A percentile compares a stretch with the other conserved stretches of the same genome.
Conservation (phyloP, 2,888 invertebrate genomes). For the Siphonodentalium dalli region DNA sequence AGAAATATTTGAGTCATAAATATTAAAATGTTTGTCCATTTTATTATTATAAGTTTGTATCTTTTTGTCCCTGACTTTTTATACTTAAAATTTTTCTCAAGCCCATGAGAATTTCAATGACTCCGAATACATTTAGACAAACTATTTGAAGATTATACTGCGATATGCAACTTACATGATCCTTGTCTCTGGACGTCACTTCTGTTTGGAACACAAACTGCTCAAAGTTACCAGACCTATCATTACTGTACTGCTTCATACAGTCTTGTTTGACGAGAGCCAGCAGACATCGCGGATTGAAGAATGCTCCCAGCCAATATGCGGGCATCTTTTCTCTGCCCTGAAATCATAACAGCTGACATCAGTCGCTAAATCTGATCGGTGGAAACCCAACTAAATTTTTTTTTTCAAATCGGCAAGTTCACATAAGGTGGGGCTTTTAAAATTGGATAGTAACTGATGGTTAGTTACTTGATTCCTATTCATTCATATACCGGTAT, state of each 20-base stretch:
- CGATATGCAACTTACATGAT: slow-evolving; percentile 55
- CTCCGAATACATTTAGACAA: not conserved
- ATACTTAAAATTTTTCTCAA: not conserved
- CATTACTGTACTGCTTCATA: slow-evolving; percentile 47
- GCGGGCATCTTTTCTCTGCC: slow-evolving; percentile 65
- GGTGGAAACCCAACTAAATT: too few species aligned
- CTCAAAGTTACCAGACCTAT: slow-evolving; percentile 60
- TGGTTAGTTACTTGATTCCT: too few species aligned
- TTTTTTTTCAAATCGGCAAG: too few species aligned
- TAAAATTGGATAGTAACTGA: too few species aligned
- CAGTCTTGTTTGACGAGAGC: slow-evolving; percentile 62
- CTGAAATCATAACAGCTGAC: slow-evolving; percentile 37
- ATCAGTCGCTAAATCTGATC: too few species aligned
- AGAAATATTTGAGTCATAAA: too few species aligned
- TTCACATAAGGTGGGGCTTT: too few species aligned
- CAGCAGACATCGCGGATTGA: slow-evolving; percentile 60
- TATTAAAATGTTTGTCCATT: too few species aligned
- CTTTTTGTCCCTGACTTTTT: not conserved
- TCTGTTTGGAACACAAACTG: slow-evolving; percentile 63
- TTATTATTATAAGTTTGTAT: not conserved
- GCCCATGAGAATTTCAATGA: not conserved
- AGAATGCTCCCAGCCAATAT: slow-evolving; percentile 65
- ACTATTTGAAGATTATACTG: not conserved
- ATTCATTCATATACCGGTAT: too few species aligned
- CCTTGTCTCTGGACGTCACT: slow-evolving; percentile 64